Conservation (phyloP, 2,797 vertebrate species). For the Picus viridis region DNA sequence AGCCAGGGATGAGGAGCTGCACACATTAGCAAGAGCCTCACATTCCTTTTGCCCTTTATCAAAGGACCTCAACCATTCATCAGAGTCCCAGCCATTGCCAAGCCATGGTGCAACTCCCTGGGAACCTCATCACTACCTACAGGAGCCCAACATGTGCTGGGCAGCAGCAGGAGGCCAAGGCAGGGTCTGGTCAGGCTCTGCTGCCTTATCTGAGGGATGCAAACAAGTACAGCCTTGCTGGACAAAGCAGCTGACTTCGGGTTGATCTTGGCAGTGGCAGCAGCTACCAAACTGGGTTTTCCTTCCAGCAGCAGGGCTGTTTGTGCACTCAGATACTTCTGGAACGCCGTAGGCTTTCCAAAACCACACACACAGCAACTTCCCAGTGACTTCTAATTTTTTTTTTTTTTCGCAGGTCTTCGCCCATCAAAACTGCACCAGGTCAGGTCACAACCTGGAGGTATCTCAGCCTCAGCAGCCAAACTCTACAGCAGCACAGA, state of each 20-base stretch:
- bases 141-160: background rate
- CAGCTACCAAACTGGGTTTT: background rate
- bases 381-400: background rate
- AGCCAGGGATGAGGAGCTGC: background rate
- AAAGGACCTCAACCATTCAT: background rate
- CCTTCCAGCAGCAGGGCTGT: background rate
- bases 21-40: background rate
- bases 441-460: background rate
- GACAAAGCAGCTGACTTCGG: background rate
- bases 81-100: background rate
- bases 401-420: background rate
- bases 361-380: background rate
- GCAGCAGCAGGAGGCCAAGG: background rate
- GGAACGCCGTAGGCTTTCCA: background rate
- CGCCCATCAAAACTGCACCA: background rate
- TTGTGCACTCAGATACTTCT: background rate
- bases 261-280: background rate
- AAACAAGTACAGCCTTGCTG: background rate
- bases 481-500: background rate
- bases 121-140: background rate
- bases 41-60: background rate
- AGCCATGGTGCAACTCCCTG: background rate
- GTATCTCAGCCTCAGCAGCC: background rate
- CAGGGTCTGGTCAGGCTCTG: background rate
- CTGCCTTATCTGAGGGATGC: background rate